These are phyloP conservation scores for Drosophila parabipectinata DNA, from an alignment of 1,140 invertebrate genomes.

Conservation along the genomic window DNA sequence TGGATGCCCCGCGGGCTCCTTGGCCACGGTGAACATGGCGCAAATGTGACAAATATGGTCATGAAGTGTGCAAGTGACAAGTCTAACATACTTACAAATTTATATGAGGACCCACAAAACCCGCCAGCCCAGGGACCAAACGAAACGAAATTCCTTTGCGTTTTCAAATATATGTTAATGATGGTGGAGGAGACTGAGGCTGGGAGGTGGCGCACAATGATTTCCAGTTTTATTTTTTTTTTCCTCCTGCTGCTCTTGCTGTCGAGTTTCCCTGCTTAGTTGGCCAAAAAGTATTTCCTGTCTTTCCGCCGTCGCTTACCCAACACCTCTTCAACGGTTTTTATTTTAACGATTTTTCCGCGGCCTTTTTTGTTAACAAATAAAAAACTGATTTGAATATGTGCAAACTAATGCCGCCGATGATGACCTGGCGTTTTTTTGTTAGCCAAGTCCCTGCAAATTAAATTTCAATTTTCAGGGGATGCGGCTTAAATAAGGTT, in stretches of 20 bases:
- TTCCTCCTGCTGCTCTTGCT: not conserved
- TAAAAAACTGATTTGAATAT: conserved; percentile 75
- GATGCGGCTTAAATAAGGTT: conserved; percentile 45
- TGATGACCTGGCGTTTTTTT: conserved; percentile 51
- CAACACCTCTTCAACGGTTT: conserved; percentile 66
- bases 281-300: conserved; percentile 69
- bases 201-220: conserved; percentile 42
- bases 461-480: conserved; percentile 71
- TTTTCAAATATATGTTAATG: conserved; percentile 82
- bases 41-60: conserved; percentile 83
- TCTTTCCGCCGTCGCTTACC: conserved; percentile 43
- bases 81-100: conserved; percentile 83
- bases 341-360: conserved; percentile 74
- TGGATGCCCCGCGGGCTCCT: conserved; percentile 37
- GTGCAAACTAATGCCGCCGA: conserved; percentile 72
- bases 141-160: conserved; percentile 61
- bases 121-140: conserved; percentile 8
- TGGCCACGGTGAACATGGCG: conserved; percentile 66
- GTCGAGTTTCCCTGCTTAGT: conserved; percentile 48
- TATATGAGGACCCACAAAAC: conserved; percentile 62
- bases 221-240: conserved; percentile 59
- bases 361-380: conserved; percentile 29
- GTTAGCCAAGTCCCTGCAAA: conserved; percentile 36
- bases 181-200: conserved; percentile 27
- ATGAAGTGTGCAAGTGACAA: conserved; percentile 82